Base-by-base conservation (phyloP, 2,113 vertebrate genomes). In the Agelaius phoeniceus region DNA sequence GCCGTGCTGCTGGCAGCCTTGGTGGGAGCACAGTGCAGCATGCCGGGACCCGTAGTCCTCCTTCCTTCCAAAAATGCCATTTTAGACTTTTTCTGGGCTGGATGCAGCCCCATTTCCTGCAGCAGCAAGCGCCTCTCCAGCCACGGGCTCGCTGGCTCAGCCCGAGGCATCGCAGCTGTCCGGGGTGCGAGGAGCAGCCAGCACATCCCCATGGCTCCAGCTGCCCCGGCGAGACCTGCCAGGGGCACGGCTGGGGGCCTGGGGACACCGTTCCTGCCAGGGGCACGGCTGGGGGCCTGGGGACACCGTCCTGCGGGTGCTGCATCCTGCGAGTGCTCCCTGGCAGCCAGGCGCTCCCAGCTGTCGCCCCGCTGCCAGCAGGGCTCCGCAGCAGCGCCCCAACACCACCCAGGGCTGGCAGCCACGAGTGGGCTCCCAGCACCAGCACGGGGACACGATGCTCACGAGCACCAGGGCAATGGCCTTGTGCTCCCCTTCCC, bases 61-160 rank as follows among this genome's bases (percentile, higher is more conserved):
- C 17, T 87, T 11, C 17, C 11, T 35, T 63, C 89, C 58, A 80
- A 92, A 94, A 97, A 90, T 84, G 84, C 90, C 82, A 87, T 93
- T 91, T 93, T 93, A 88, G 79, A 88, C 78, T 58, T 94, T 83
- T 48, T 51, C 49, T 37, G 26, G 30, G 52, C 61, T 87, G 73
- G 78, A 68, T 76, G 65, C 55, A 92, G 62, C 85, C 86, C 95
- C 93, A 82, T 94, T 91, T 96, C 96, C 93, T 89, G 69, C 72
- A 88, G 69, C 55, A 3, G 72, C 84, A 46, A 73, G 61, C 15
- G 0, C 35, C 63, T 88, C 72, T 54, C 54, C n/a, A 41, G 87
- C 31, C 15, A 0, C 4, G 1, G 74, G 52, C 57, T 28, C 4
- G 7, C 65, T 2, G 3, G 77, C 61, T 87, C 39, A 24, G 69